Evolutionary conservation across 1,140 invertebrate genomes (phyloP), one percentile per base, ranked within the genome.

Genomic region (Phenacoccus solenopsis): DNA sequence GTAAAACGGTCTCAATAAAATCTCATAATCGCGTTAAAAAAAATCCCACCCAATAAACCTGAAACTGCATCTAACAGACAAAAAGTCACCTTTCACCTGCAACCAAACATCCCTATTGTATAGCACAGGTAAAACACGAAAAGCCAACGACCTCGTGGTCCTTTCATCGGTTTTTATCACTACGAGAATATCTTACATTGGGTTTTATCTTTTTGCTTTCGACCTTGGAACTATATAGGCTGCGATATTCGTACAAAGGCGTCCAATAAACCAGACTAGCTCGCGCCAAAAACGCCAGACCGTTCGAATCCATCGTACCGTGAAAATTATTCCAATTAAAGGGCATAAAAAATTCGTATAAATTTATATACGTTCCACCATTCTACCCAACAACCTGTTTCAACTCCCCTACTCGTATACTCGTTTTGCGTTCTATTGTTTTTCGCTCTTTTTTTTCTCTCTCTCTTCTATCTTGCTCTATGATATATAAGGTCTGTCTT

Each of bases 311-410:
- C 38, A 49, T n/a, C 38, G 38, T 49, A 49, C 38, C 38, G 38
- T 49, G 38, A 49, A 49, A 49, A 49, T 49, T 49, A 49, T 49
- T 49, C 38, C 38, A 49, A 49, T 49, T 49, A 49, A 49, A 49
- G 20, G 38, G 12, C 12, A 49, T 16, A 16, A 49, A 49, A 49
- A 49, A 49, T 49, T 49, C 30, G n/a, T 32, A 3, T n/a, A 49
- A 49, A 49, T 49, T 49, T 49, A n/a, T n/a, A n/a, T n/a, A 49
- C 38, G 38, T 49, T 49, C 38, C 38, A 49, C 38, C 38, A n/a
- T n/a, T 16, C 16, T 49, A 3, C 5, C 30, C 5, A 32, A 9
- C 38, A 49, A 49, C 38, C 38, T 49, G 38, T 49, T 49, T 32
- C 30, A 32, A 13, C 30, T 32, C 13, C 30, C 30, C 30, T 13